phyloP scores from a whole-genome alignment of 1,140 invertebrate genomes.

The Apis florea region DNA sequence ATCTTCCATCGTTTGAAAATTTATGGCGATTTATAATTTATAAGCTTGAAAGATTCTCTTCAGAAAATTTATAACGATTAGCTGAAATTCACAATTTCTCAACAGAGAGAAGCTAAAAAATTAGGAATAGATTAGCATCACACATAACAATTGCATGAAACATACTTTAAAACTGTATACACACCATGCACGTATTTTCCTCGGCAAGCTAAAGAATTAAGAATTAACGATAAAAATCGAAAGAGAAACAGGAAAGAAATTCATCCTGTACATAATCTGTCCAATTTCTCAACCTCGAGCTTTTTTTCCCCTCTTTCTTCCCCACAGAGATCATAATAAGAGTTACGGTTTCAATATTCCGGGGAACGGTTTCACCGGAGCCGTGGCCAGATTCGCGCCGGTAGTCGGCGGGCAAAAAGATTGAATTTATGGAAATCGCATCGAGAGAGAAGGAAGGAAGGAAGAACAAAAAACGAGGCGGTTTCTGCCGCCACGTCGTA shows the following conservation, averaged over 20 bases:
- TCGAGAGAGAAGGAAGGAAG: slow-evolving; percentile 14
- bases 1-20: too few species aligned
- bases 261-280: background rate
- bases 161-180: too few species aligned
- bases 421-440: slow-evolving; percentile 65
- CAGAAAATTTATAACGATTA: too few species aligned
- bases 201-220: background rate
- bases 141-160: too few species aligned
- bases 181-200: too few species aligned
- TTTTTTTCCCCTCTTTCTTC: background rate
- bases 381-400: slow-evolving; percentile 8
- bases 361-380: background rate
- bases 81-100: too few species aligned
- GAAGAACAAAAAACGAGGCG: slow-evolving; percentile 37
- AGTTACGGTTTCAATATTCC: slow-evolving; percentile 50
- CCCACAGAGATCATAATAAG: slow-evolving; percentile 23
- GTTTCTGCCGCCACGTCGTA: slow-evolving; percentile 22
- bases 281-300: slow-evolving; percentile 13
- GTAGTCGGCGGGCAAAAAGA: slow-evolving; percentile 31
- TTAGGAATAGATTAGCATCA: too few species aligned
- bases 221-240: background rate
- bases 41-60: too few species aligned
- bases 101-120: too few species aligned
- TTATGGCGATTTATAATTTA: too few species aligned
- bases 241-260: background rate